Evolutionary conservation across 2,113 vertebrate genomes (phyloP), one percentile per base, ranked within the genome.

Genomic region (Gymnogyps californianus): DNA sequence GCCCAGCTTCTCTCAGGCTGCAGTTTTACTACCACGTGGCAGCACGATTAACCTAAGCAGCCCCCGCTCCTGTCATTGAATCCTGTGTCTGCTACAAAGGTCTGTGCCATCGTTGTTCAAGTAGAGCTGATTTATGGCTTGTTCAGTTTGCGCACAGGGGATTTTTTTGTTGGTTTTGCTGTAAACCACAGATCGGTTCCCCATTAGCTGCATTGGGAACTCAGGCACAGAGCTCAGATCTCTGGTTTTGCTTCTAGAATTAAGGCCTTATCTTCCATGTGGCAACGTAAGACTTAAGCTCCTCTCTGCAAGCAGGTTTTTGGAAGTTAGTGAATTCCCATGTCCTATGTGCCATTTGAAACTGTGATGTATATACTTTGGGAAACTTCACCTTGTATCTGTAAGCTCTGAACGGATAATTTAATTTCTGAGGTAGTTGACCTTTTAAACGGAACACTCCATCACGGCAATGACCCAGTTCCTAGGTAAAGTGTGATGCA

Each of bases 341-440:
- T 6, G 40, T 38, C 46, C 80, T 67, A 42, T 9, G 20, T 26
- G 46, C 32, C 15, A 22, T 58, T 77, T 65, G n/a, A 85, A 96
- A 62, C 5, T 0, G 4, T 26, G 32, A 52, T 38, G 36, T 4
- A n/a, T 52, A 51, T 34, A 34, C 18, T 16, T 21, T 1, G 13
- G 22, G 51, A 75, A 70, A 70, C 22, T 69, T 59, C 47, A 46
- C 57, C 36, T 62, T 86, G 5, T 71, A 22, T n/a, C n/a, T 66
- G 6, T 58, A 81, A 31, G 26, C 26, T 88, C 70, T 69, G 44
- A 83, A 51, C 3, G 4, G 38, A 47, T 25, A 6, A 65, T 74
- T 83, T 69, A 14, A 67, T 67, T 90, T 62, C 65, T 78, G 78
- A 91, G 46, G 32, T 52, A 42, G 21, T 0, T 70, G 59, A n/a